Conservation (phyloP, 92 coral and sea anemone genomes). For the Blastomussa wellsi region DNA sequence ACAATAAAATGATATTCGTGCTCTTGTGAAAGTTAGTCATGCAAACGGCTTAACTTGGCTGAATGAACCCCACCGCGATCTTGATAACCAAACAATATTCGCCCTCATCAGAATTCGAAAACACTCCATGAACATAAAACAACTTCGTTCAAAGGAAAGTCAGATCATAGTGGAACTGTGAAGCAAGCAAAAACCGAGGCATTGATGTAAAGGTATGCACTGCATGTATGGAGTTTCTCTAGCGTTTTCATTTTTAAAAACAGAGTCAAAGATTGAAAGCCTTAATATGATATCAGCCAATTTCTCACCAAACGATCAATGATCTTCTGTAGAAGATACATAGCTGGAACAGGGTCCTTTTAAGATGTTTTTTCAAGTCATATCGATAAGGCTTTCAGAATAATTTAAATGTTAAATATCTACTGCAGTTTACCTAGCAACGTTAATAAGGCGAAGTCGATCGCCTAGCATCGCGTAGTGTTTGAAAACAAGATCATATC, state of each 20-base stretch:
- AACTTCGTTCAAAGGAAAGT: background rate
- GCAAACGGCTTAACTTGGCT: background rate
- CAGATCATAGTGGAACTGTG: background rate
- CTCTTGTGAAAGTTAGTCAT: background rate
- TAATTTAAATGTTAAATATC: background rate
- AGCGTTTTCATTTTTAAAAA: background rate
- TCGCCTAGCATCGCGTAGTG: background rate
- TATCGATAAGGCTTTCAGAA: background rate
- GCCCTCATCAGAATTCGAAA: background rate
- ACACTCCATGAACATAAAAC: background rate
- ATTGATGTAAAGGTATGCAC: background rate
- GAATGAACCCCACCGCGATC: background rate
- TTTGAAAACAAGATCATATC: background rate
- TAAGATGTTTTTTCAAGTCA: background rate
- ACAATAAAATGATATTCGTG: background rate
- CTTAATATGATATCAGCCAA: background rate
- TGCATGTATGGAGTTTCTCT: background rate
- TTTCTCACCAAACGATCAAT: background rate
- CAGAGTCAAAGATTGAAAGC: background rate
- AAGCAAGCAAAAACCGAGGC: background rate
- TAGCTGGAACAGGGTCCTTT: background rate
- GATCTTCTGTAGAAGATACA: background rate
- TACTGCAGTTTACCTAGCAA: background rate
- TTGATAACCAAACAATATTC: background rate
- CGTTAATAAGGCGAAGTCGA: background rate